phyloP scores from a whole-genome alignment of 1,140 invertebrate genomes.

The Papilio helenus region DNA sequence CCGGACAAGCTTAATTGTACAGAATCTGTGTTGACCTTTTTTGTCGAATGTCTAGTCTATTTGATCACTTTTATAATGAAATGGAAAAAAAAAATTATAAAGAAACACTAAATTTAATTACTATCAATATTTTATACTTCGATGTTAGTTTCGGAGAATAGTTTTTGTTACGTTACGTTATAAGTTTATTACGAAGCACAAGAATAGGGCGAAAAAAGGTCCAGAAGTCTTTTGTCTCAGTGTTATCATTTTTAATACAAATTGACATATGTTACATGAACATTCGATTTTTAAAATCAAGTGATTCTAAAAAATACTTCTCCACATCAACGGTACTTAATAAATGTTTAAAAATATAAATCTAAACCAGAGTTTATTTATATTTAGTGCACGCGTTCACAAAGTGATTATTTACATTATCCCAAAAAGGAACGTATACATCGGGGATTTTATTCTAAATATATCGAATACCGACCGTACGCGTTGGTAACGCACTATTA shows the following conservation, averaged over 20 bases:
- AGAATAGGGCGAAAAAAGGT: no score
- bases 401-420: conserved; percentile 19
- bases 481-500: conserved; percentile 5
- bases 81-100: no score
- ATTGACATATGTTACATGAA: no score
- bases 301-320: neutral
- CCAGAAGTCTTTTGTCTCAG: no score
- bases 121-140: neutral
- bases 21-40: conserved; percentile 1
- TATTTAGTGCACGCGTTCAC: neutral
- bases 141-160: neutral
- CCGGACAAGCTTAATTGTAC: conserved; percentile 18
- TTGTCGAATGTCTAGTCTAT: neutral
- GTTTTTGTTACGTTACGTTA: no score
- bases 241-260: no score
- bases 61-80: neutral
- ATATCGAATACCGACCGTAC: conserved; percentile 9
- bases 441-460: conserved; percentile 19
- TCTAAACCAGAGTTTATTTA: neutral
- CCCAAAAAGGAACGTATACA: neutral
- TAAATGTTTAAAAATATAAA: neutral
- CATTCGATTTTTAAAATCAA: no score
- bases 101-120: neutral
- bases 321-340: neutral
- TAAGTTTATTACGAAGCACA: no score